Percentiles rank a stretch among this genome's conserved stretches.
phyloP scores from a whole-genome alignment of 2,113 vertebrate species.

The Tympanuchus pallidicinctus region DNA sequence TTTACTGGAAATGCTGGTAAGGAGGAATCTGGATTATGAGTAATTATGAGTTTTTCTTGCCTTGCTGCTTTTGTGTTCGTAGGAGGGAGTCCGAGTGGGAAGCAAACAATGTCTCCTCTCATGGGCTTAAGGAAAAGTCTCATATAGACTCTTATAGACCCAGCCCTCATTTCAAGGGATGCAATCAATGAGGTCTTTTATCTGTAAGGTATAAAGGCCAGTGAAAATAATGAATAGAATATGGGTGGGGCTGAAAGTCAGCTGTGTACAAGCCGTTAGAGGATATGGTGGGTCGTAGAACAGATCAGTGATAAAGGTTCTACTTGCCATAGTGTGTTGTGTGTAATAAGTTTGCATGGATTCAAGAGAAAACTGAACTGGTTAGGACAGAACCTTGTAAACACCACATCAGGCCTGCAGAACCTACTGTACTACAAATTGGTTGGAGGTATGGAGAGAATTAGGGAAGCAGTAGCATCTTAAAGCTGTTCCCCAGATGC shows the following conservation, averaged over 20 bases:
- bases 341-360: not conserved
- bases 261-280: not conserved
- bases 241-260: not conserved
- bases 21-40: not conserved
- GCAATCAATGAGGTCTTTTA: not conserved
- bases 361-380: not conserved
- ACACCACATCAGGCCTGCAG: not conserved
- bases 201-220: not conserved
- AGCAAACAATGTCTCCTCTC: not conserved
- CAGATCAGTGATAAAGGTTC: not conserved
- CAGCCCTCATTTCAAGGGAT: too few relatives aligned
- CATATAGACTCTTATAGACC: too few relatives aligned
- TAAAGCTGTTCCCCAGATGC: not conserved
- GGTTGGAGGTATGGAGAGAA: not conserved
- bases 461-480: not conserved
- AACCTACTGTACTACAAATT: not conserved
- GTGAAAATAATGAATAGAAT: not conserved
- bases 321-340: not conserved
- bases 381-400: not conserved
- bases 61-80: not conserved
- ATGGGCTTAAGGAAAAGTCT: not conserved
- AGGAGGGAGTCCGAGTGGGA: not conserved
- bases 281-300: not conserved
- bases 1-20: slow-evolving; percentile 81
- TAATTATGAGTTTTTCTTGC: not conserved